phyloP scores from a whole-genome alignment of 2,113 vertebrate genomes.

The Dicrurus megarhynchus region DNA sequence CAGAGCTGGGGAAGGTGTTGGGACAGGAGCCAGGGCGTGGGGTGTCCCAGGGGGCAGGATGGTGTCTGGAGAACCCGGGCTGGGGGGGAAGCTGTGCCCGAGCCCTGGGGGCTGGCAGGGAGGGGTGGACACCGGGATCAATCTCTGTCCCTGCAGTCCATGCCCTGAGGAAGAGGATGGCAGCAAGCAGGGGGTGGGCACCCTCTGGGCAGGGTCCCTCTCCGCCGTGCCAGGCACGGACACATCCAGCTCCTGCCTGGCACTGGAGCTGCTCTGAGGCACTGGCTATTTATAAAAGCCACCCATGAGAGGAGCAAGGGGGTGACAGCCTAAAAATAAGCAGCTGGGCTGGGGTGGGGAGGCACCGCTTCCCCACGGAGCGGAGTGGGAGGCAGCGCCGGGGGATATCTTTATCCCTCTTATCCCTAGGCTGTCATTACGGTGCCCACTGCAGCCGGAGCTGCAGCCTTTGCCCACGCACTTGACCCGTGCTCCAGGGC shows the following conservation, averaged over 20 bases:
- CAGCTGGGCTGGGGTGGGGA: neutral
- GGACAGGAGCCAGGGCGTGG: neutral
- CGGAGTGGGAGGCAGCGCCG: neutral
- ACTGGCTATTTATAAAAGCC: neutral
- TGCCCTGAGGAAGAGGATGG: neutral
- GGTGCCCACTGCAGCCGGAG: neutral
- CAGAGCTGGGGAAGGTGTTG: neutral
- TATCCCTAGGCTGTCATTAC: neutral
- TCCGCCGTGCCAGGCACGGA: fast-evolving
- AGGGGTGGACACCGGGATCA: fast-evolving
- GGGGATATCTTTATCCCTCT: neutral
- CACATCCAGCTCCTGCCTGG: neutral
- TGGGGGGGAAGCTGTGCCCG: fast-evolving
- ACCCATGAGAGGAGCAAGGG: neutral
- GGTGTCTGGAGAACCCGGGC: fast-evolving
- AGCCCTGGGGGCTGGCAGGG: neutral
- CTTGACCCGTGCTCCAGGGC: neutral
- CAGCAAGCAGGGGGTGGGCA: neutral
- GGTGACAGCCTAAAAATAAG: slow-evolving; percentile 27
- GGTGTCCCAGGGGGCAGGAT: fast-evolving
- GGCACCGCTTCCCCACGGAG: neutral
- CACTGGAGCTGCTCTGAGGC: neutral
- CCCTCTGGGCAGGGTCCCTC: neutral
- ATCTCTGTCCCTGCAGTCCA: neutral
- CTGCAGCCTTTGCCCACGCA: neutral